These are phyloP conservation scores for Presbytis comata DNA, from an alignment of 2,797 vertebrate genomes.

Conservation along the genomic window DNA sequence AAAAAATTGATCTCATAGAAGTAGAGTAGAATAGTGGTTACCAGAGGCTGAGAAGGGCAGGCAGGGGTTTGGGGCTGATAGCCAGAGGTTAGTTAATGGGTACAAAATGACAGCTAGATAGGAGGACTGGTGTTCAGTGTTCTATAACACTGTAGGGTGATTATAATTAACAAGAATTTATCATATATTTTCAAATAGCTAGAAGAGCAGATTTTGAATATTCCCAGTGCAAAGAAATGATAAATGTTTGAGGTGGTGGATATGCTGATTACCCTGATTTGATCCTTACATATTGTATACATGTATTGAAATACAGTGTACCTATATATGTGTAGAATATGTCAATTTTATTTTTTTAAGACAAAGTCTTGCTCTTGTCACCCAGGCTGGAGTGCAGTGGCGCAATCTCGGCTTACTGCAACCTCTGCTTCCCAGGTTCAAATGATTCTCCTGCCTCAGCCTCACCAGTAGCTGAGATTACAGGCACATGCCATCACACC, in stretches of 20 bases:
- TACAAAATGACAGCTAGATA: neutral
- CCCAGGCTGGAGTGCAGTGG: too few relatives aligned
- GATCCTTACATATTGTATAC: neutral
- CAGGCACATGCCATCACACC: too few relatives aligned
- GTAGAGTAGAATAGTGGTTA: neutral
- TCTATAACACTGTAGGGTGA: neutral
- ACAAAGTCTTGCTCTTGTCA: too few relatives aligned
- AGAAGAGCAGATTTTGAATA: neutral
- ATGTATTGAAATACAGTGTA: neutral
- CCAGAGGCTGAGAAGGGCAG: neutral
- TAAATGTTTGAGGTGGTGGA: neutral
- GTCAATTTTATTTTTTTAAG: neutral
- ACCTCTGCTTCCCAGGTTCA: too few relatives aligned
- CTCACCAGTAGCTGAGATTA: too few relatives aligned
- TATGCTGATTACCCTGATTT: neutral
- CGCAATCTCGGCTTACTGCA: too few relatives aligned
- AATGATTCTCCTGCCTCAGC: too few relatives aligned
- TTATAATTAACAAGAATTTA: neutral
- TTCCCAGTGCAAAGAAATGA: neutral
- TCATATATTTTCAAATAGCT: neutral
- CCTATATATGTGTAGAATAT: neutral
- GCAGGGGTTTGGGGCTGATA: neutral
- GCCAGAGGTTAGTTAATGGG: neutral
- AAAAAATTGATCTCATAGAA: neutral
- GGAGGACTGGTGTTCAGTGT: neutral